Base-by-base conservation (phyloP, 2,888 invertebrate genomes). In the Hemaris fuciformis region DNA sequence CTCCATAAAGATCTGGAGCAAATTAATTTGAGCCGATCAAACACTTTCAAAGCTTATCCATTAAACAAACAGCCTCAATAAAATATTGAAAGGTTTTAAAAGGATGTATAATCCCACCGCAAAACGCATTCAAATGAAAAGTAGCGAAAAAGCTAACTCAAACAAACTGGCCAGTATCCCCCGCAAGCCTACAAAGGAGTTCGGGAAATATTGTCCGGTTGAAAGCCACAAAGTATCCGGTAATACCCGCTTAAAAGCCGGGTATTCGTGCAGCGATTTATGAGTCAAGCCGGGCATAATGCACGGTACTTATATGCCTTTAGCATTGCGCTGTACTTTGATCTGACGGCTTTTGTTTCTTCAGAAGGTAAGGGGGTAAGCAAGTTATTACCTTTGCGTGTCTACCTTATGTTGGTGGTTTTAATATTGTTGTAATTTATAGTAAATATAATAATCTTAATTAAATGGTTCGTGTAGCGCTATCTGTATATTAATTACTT, bases 191-290 rank as follows among this genome's bases (percentile, higher is more conserved):
- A 61, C 61, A 61, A 61, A 61, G 57, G 61, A 61, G 64, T 64
- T 66, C 58, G 70, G 73, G 73, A 79, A 80, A 85, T 85, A 86
- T 84, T 79, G 86, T 81, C 82, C 81, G 77, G 79, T 77, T 78
- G 80, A 82, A 81, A 86, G 81, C 85, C 84, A 74, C 85, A 83
- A 83, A 83, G 85, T 80, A 80, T 76, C 77, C 74, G 69, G 83
- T 87, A 86, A 87, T 85, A 87, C 77, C 74, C 72, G 67, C 73
- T 72, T 75, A 77, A 79, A 77, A 76, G 66, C 75, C 63, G 73
- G 73, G 72, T 71, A 71, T 74, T 72, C 71, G 60, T 65, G 61
- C 59, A 60, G 67, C 70, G 70, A 76, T 76, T 77, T 78, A 78
- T 73, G 74, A 65, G 62, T 42, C 22, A 57, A 62, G 59, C 66